Base-by-base conservation (phyloP, 2,113 vertebrate genomes). In the Pimephales promelas region DNA sequence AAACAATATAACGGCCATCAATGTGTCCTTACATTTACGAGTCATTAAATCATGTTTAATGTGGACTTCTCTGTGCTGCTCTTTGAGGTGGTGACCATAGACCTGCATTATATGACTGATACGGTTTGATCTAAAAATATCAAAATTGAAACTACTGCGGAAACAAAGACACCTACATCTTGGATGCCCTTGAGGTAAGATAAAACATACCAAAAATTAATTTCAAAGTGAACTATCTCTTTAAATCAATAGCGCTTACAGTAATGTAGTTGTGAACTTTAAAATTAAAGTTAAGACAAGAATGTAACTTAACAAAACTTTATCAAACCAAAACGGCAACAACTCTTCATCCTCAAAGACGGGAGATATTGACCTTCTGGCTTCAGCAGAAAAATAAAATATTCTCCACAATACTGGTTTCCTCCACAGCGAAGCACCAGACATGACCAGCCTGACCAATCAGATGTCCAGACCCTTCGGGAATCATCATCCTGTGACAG, bases 351-450 rank as follows among this genome's bases (percentile, higher is more conserved):
- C 82, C 88, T 90, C 85, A 89, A 88, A 87, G 77, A 84, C 57
- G 18, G 62, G 31, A 81, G 64, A 82, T 83, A 85, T 84, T 86
- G 88, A 88, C 87, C 84, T 83, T 80, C 71, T 57, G 79, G 70
- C 71, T 66, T 79, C 70, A 66, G 70, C 40, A 80, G 79, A 59
- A 83, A 85, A 83, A 88, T 87, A 59, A 73, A 57, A 62, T 87
- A 88, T 88, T 89, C 88, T 71, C 82, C 80, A 89, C 85, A 84
- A 83, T 86, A 80, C 83, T 86, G 26, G 10, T 81, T 86, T 85
- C 73, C 83, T 49, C 73, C 64, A 86, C 85, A 80, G 40, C 56
- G 40, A 68, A 79, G 59, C 24, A 56, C 24, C 28, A 83, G 85
- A 79, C 85, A 84, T 86, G 84, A 90, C 57, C 82, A 71, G 89